Evolutionary conservation across 2,113 vertebrate genomes (phyloP), one percentile per base, ranked within the genome.

Genomic region (Brienomyrus brachyistius): DNA sequence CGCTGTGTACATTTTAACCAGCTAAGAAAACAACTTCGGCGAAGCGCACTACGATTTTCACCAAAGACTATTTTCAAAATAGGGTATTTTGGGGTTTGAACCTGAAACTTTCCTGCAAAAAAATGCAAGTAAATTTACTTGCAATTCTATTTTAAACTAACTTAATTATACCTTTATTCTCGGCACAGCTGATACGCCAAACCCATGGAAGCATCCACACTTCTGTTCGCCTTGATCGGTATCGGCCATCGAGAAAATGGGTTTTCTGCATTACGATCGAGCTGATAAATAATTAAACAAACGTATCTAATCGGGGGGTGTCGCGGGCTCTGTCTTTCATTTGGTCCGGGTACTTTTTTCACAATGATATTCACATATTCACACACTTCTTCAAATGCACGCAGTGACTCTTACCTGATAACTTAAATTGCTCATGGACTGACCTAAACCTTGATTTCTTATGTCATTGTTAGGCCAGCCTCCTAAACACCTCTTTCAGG

Each of bases 251-350:
- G 85, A 87, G 50, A 13, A 27, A 27, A 51, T 51, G 83, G 47
- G 13, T 86, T 86, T 48, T 86, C 48, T 51, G 83, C 83, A 86
- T 51, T 86, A 52, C 51, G 48, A 23, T 40, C 31, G 31, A 54
- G 51, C 51, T 87, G 47, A 87, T 87, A 87, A 87, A 87, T 87
- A 86, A 86, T 86, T 86, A 35, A 87, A 19, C 85, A 43, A 54
- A 87, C 51, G 51, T 87, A 31, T 56, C 17, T 87, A 52, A 19
- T 51, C 21, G 85, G 10, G 8, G 62, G 62, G 62, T 1, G 10
- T 66, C 62, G 7, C 10, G 6, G 27, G 13, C 23, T 50, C 21
- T 27, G 31, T 86, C 48, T 54, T 54, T 43, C 52, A 62, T 48
- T 47, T 23, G 45, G 45, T 43, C 47, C 45, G 47, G 40, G 35